These are phyloP conservation scores for Chitala chitala DNA, from an alignment of 2,113 vertebrate genomes.

Conservation along the genomic window DNA sequence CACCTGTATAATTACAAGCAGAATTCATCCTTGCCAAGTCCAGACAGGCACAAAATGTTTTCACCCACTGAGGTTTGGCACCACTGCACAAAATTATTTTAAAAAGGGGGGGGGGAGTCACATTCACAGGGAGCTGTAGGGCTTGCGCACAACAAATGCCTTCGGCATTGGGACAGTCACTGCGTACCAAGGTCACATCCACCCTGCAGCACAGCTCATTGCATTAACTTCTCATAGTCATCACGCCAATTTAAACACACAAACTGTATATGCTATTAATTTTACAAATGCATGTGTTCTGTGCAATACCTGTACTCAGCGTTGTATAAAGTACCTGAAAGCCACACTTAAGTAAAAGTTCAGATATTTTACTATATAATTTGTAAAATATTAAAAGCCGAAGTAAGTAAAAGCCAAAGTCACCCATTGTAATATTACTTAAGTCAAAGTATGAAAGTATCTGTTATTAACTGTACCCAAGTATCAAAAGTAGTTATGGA, in stretches of 20 bases:
- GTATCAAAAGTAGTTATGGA: no score
- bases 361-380: no score
- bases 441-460: no score
- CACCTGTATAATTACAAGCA: not conserved
- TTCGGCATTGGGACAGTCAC: not conserved
- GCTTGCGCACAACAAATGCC: not conserved
- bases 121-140: not conserved
- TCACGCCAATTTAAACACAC: not conserved
- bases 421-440: no score
- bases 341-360: no score
- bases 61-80: not conserved
- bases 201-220: not conserved
- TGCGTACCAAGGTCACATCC: conserved; percentile 9
- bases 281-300: no score
- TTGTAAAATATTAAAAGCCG: no score
- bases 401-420: no score
- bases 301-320: no score
- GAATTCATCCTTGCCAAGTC: not conserved
- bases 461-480: no score
- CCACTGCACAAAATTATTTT: no score
- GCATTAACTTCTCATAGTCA: not conserved
- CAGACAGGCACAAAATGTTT: not conserved
- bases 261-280: not conserved
- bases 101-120: not conserved
- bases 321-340: no score